These are phyloP conservation scores for Pomatorhinus ruficollis DNA, from an alignment of 2,113 vertebrate species.

Conservation along the genomic window DNA sequence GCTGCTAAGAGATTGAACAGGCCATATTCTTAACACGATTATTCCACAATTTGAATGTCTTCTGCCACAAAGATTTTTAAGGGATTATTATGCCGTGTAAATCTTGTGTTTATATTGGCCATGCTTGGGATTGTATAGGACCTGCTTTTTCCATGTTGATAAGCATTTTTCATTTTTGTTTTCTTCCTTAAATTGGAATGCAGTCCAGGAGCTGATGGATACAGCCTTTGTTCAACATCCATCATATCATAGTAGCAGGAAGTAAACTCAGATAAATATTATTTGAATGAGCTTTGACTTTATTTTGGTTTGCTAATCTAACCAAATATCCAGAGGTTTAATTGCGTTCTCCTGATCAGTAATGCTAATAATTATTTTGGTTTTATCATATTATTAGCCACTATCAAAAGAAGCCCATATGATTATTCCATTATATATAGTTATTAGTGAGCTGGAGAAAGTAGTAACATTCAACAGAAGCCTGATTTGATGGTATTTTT, in stretches of 20 bases:
- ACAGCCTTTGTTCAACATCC: neutral
- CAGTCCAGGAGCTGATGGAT: neutral
- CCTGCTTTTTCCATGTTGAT: neutral
- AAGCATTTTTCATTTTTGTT: neutral
- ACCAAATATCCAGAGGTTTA: neutral
- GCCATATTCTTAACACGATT: fast-evolving
- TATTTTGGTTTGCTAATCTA: neutral
- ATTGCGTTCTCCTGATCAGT: neutral
- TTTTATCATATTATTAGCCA: neutral
- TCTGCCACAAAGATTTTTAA: neutral
- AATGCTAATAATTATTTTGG: neutral
- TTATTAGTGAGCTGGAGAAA: neutral
- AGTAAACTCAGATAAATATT: neutral
- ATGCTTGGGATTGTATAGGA: neutral
- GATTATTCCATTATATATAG: neutral
- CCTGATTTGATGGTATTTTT: neutral
- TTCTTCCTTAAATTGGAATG: neutral
- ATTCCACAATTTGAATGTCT: neutral
- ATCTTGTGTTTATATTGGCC: neutral
- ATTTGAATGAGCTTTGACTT: neutral
- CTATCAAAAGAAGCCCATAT: neutral
- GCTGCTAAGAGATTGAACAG: neutral
- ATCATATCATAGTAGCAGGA: neutral
- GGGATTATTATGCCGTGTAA: neutral
- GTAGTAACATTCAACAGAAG: neutral